Evolutionary conservation across 92 coral and sea anemone species (phyloP).

Genomic region (Siderastrea radians): DNA sequence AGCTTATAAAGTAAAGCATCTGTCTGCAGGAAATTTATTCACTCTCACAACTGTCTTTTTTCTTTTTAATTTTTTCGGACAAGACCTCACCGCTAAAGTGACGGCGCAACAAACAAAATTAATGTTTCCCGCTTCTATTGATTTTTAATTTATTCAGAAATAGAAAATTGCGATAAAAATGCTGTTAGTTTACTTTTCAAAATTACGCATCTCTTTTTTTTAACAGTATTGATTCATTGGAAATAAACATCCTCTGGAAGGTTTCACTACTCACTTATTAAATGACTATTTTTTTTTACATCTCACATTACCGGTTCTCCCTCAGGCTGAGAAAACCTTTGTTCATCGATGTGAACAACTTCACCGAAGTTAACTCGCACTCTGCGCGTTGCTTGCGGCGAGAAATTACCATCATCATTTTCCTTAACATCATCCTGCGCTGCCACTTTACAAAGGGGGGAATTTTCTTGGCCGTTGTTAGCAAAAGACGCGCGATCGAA

Average conservation of each 20-base stretch:
- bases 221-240: not conserved
- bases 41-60: not conserved
- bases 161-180: not conserved
- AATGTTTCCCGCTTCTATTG: conserved; percentile 1
- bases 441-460: not conserved
- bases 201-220: not conserved
- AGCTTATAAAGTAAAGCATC: not conserved
- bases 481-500: conserved; percentile 13
- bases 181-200: not conserved
- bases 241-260: not conserved
- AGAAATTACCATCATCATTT: not conserved
- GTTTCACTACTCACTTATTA: not conserved
- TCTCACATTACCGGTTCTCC: not conserved
- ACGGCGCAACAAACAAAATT: not conserved
- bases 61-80: not conserved
- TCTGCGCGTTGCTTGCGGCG: conserved; percentile 37
- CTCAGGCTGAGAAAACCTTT: conserved; percentile 1
- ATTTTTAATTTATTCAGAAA: conserved; percentile 4
- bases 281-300: not conserved
- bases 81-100: not conserved
- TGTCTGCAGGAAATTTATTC: not conserved
- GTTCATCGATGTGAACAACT: conserved; percentile 68
- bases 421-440: not conserved
- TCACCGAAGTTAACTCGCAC: conserved; percentile 79
- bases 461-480: not conserved